These are phyloP conservation scores for Motacilla alba DNA, from an alignment of 2,113 vertebrate genomes.

Conservation along the genomic window DNA sequence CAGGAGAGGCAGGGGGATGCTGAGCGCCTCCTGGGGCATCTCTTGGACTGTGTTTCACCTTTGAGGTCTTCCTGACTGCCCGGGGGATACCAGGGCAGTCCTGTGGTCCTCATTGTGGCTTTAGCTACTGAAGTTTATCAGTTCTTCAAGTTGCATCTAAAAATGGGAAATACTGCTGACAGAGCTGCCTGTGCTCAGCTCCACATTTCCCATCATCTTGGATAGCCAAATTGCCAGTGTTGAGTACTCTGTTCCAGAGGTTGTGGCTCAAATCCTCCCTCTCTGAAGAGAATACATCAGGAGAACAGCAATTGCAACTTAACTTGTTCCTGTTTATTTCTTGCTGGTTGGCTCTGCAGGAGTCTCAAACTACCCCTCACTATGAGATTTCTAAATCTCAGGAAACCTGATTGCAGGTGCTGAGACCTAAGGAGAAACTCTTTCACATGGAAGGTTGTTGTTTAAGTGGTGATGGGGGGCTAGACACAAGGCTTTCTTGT, in stretches of 20 bases:
- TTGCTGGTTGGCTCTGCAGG: neutral
- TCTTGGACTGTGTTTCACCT: neutral
- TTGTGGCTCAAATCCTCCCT: neutral
- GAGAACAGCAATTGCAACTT: neutral
- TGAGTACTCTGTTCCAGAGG: neutral
- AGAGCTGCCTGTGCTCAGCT: neutral
- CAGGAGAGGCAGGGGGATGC: neutral
- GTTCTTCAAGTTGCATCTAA: neutral
- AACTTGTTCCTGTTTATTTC: neutral
- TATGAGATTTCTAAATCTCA: neutral
- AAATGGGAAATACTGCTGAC: neutral
- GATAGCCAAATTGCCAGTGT: neutral
- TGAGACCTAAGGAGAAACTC: neutral
- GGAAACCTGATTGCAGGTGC: neutral
- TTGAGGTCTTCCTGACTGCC: neutral
- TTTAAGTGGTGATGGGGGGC: neutral
- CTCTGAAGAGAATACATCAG: neutral
- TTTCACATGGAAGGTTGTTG: neutral
- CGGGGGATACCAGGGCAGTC: neutral
- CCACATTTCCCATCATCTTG: neutral
- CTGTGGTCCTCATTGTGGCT: neutral
- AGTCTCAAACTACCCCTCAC: neutral
- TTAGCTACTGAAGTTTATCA: neutral
- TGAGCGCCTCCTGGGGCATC: accelerated
- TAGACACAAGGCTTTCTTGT: accelerated